phyloP scores from a whole-genome alignment of 2,113 vertebrate species.

The Suricata suricatta region DNA sequence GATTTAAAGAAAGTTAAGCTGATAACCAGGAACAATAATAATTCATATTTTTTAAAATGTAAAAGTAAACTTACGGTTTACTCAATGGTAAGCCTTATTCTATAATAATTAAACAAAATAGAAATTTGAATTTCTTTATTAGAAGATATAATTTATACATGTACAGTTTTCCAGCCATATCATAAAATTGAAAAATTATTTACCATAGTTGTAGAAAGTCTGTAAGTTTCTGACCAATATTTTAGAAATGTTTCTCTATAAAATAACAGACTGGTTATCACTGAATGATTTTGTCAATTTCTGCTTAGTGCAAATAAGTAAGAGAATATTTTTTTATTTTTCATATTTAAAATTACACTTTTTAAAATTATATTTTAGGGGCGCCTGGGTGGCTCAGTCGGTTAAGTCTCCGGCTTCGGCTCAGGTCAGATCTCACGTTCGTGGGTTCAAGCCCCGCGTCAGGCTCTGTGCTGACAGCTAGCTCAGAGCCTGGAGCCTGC shows the following conservation, averaged over 20 bases:
- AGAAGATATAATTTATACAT: neutral
- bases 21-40: neutral
- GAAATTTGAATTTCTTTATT: neutral
- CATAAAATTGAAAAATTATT: neutral
- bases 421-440: too few species aligned
- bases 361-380: neutral
- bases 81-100: neutral
- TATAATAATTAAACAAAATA: neutral
- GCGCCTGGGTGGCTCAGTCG: too few species aligned
- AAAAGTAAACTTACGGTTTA: neutral
- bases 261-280: neutral
- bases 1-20: neutral
- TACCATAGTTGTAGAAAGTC: neutral
- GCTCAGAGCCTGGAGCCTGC: too few species aligned
- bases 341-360: neutral
- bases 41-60: neutral
- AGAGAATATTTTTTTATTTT: neutral
- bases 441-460: too few species aligned
- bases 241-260: neutral
- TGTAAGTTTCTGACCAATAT: neutral
- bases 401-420: too few species aligned
- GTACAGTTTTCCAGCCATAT: neutral
- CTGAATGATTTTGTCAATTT: neutral
- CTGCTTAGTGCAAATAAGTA: neutral
- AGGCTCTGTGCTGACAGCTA: too few species aligned